Percentiles rank a stretch among this genome's conserved stretches.
phyloP scores from a whole-genome alignment of 2,797 vertebrate species.

The Choloepus didactylus region DNA sequence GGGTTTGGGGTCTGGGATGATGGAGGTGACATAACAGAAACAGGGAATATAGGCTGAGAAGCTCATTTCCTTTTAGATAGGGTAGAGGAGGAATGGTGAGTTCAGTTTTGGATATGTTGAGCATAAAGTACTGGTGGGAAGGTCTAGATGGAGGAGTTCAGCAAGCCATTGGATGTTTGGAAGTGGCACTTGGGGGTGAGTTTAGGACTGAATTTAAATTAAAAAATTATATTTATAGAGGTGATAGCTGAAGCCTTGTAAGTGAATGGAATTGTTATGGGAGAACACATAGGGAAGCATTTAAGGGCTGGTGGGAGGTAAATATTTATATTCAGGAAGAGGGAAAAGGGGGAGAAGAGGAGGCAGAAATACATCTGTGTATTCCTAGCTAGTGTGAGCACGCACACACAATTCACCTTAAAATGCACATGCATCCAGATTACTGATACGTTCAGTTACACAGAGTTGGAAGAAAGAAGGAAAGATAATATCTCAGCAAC shows the following conservation, averaged over 20 bases:
- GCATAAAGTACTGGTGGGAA: background rate
- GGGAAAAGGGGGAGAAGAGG: background rate
- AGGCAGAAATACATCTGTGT: background rate
- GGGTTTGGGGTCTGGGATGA: background rate
- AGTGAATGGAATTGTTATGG: background rate
- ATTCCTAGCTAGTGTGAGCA: background rate
- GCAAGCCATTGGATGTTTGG: background rate
- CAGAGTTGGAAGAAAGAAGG: background rate
- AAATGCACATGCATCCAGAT: background rate
- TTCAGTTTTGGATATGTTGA: background rate
- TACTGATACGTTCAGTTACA: background rate
- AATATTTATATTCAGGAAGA: background rate
- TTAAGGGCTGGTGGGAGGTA: background rate
- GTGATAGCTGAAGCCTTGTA: background rate
- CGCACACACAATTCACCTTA: background rate
- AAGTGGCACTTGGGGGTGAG: background rate
- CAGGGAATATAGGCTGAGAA: rapidly evolving
- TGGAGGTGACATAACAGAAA: background rate
- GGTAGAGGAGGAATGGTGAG: background rate
- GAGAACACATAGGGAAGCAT: background rate
- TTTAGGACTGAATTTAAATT: constrained; percentile 33
- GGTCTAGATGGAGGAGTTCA: background rate
- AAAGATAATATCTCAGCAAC: background rate
- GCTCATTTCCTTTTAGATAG: background rate
- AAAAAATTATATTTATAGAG: background rate